Evolutionary conservation across 2,888 invertebrate species (phyloP), one percentile per base, ranked within the genome.

Genomic region (Pandemis corylana): DNA sequence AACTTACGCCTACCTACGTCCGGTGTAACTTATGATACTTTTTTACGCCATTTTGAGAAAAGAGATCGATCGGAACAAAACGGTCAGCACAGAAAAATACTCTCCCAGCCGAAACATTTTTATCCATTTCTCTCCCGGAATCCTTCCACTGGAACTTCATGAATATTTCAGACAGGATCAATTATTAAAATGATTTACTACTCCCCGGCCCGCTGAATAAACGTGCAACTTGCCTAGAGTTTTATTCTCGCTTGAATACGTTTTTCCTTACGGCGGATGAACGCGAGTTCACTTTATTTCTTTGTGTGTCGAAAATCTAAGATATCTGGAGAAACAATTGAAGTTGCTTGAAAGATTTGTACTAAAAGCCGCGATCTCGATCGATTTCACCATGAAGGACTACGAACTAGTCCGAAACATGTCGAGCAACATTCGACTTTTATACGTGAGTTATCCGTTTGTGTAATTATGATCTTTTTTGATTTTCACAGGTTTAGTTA

Each of bases 181-280:
- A 93, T 94, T 94, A 94, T 94, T 94, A 92, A 94, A 91, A 94
- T 94, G 93, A 94, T 94, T 93, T 94, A 94, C 91, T 90, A 86
- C 89, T 86, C 84, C 82, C 83, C 78, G 83, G 84, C 78, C 83
- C 81, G 82, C 82, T 81, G 84, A 84, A 83, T 84, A 85, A 88
- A 87, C 85, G 85, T 80, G 83, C 81, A 79, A 82, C 80, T 78
- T 80, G 81, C 85, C 82, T 81, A 82, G 83, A 81, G 80, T 86
- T 88, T 84, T 85, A 79, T 80, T 83, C 82, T 78, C 73, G 53
- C 68, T 64, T 36, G 75, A 75, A 75, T 71, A 73, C 75, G 53
- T 71, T 71, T 71, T 71, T 67, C 65, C 59, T 66, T 53, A 36
- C 42, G 20, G 59, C 42, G 56, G 64, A 68, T 46, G 68, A 46